Conservation (phyloP, 2,797 vertebrate species). For the Poeciliopsis infans region DNA sequence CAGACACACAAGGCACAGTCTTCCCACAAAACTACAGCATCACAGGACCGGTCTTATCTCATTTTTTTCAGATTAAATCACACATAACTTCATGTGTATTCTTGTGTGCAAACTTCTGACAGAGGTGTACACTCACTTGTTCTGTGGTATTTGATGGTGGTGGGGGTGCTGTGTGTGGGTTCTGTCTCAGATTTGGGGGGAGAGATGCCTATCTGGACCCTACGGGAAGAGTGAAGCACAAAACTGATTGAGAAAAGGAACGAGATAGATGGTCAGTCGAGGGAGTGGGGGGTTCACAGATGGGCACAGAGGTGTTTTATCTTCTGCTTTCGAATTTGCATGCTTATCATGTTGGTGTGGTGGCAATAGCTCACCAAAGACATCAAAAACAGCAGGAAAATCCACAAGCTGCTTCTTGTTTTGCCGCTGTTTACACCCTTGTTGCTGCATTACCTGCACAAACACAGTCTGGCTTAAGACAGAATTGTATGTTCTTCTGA, state of each 20-base stretch:
- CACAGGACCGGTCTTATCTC: slow-evolving; percentile 41
- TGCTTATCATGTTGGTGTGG: slow-evolving; percentile 13
- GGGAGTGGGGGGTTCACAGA: slow-evolving; percentile 15
- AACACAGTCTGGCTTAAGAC: not conserved
- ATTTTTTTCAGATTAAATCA: slow-evolving; percentile 42
- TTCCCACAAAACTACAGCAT: slow-evolving; percentile 36
- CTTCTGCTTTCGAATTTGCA: slow-evolving; percentile 34
- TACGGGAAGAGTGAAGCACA: slow-evolving; percentile 58
- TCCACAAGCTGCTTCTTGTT: slow-evolving; percentile 3
- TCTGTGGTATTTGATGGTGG: slow-evolving; percentile 36
- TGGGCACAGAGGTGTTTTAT: slow-evolving; percentile 43
- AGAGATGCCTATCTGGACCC: slow-evolving; percentile 77
- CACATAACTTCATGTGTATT: slow-evolving; percentile 40
- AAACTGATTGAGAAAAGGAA: slow-evolving; percentile 42
- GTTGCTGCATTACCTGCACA: not conserved
- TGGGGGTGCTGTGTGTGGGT: slow-evolving; percentile 46
- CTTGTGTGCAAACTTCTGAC: slow-evolving; percentile 29
- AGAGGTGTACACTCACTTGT: slow-evolving; percentile 37
- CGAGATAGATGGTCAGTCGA: slow-evolving; percentile 26
- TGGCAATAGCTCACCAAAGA: not conserved
- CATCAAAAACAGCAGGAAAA: slow-evolving; percentile 7
- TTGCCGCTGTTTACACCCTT: not conserved
- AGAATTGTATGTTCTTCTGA: not conserved
- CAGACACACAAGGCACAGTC: slow-evolving; percentile 21
- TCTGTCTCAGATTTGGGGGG: slow-evolving; percentile 59